A percentile compares a stretch with the other conserved stretches of the same genome.
Conservation (phyloP, 2,113 vertebrate genomes). For the Geothlypis trichas region DNA sequence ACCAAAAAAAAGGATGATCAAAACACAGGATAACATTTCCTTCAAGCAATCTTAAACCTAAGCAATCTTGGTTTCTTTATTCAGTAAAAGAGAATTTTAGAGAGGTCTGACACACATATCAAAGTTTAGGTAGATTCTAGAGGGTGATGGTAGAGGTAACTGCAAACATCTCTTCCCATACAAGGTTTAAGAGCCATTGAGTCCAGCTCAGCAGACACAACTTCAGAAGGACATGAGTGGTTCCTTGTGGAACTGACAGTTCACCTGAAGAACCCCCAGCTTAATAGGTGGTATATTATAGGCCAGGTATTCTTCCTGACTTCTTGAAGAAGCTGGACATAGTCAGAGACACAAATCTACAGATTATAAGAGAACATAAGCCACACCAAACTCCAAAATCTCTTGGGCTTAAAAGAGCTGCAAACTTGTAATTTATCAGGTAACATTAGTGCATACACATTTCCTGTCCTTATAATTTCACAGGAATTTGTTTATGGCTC, state of each 20-base stretch:
- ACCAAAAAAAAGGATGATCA: neutral
- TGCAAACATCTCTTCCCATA: neutral
- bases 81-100: neutral
- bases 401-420: neutral
- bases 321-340: neutral
- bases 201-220: accelerated
- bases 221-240: neutral
- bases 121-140: neutral
- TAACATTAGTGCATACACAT: neutral
- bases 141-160: neutral
- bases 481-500: neutral
- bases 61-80: neutral
- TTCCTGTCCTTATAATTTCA: neutral
- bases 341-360: neutral
- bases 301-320: neutral
- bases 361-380: neutral
- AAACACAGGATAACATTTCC: neutral
- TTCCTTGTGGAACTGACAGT: neutral
- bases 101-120: neutral
- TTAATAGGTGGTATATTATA: neutral
- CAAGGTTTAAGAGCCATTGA: neutral
- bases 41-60: neutral
- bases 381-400: neutral
- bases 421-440: neutral
- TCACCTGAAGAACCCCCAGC: neutral